phyloP scores from a whole-genome alignment of 2,888 invertebrate genomes.

The Lypha dubia region DNA sequence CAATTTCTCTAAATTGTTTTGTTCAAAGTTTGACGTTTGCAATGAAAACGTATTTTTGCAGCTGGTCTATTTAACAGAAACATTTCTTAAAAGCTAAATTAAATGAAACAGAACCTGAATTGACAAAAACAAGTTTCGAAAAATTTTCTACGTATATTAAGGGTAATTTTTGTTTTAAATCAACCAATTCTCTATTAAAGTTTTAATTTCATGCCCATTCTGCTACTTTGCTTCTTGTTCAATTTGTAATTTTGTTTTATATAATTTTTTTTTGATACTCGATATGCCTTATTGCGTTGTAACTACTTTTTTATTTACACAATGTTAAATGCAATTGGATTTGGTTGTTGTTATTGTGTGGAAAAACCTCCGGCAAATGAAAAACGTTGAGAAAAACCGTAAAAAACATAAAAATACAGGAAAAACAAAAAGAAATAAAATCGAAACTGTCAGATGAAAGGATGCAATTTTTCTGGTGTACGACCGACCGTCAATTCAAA shows the following conservation, averaged over 20 bases:
- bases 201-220: not conserved
- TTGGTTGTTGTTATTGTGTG: slow-evolving; percentile 42
- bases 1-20: too few species aligned
- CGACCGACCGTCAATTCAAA: slow-evolving; percentile 52
- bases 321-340: slow-evolving; percentile 67
- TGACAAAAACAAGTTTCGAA: not conserved
- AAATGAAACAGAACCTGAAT: too few species aligned
- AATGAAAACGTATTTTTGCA: too few species aligned
- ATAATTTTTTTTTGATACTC: not conserved
- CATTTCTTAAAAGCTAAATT: too few species aligned
- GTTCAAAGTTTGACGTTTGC: too few species aligned
- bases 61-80: too few species aligned
- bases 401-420: not conserved
- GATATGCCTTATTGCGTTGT: slow-evolving; percentile 19
- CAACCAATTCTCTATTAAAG: not conserved
- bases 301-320: slow-evolving; percentile 55
- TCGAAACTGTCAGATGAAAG: slow-evolving; percentile 63
- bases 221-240: not conserved
- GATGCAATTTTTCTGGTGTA: slow-evolving; percentile 47
- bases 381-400: slow-evolving; percentile 5
- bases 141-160: not conserved
- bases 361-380: slow-evolving; percentile 39
- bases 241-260: not conserved
- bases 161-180: not conserved
- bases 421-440: slow-evolving; percentile 49